A percentile compares a stretch with the other conserved stretches of the same genome.
Evolutionary conservation across 2,113 vertebrate species (phyloP).

Genomic region (Monopterus albus): DNA sequence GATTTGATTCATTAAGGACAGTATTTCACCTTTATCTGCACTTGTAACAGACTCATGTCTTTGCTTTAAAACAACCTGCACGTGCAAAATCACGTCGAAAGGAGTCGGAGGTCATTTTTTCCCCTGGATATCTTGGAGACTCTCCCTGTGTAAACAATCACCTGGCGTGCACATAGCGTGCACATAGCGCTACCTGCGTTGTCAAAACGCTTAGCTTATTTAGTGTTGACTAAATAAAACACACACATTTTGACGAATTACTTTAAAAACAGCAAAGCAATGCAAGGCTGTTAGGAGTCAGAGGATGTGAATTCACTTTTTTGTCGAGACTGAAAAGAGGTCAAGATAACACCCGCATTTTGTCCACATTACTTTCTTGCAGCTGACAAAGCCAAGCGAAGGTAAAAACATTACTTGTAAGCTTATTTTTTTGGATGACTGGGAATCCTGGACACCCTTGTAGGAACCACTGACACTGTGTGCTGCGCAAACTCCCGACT

Average conservation of each 20-base stretch:
- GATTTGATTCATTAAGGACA: neutral
- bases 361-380: neutral
- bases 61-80: neutral
- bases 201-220: no score
- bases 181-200: no score
- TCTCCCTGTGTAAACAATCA: conserved; percentile 27
- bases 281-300: no score
- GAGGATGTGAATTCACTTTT: neutral
- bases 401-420: neutral
- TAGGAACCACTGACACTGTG: neutral
- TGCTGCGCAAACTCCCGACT: conserved; percentile 7
- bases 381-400: neutral
- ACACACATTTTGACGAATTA: neutral
- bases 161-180: no score
- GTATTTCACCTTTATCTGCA: neutral
- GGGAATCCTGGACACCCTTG: neutral
- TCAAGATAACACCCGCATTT: neutral
- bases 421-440: no score
- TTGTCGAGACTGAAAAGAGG: neutral
- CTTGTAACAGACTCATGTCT: neutral
- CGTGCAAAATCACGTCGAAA: neutral
- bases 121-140: neutral
- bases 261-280: no score
- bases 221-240: no score
- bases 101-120: neutral